phyloP scores from a whole-genome alignment of 1,140 invertebrate genomes.

The Sycophila sp. region DNA sequence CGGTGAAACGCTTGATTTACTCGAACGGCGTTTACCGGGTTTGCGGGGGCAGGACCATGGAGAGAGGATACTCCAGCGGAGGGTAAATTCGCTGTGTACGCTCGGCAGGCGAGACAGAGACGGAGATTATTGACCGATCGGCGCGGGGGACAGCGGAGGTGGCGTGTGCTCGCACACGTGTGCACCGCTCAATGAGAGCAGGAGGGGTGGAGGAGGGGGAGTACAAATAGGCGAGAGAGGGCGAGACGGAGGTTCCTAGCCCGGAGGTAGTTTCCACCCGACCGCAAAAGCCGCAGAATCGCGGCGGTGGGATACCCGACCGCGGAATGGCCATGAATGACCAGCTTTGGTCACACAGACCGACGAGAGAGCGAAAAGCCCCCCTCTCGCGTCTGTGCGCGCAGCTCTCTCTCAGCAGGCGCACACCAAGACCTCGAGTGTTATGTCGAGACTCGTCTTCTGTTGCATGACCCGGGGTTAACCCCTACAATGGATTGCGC shows the following conservation, averaged over 20 bases:
- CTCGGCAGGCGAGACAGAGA: conserved; percentile 11
- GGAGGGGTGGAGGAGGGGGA: conserved; percentile 1
- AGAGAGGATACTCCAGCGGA: too few species aligned
- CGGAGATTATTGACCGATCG: conserved; percentile 31
- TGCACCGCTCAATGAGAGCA: neutral
- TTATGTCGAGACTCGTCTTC: neutral
- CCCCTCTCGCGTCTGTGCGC: too few species aligned
- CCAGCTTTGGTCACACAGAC: conserved; percentile 48
- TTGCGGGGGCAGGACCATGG: conserved; percentile 3
- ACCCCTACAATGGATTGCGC: neutral
- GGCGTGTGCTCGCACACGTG: neutral
- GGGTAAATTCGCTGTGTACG: conserved; percentile 11
- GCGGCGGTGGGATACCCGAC: conserved; percentile 52
- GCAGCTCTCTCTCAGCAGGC: too few species aligned
- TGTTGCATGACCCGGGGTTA: neutral
- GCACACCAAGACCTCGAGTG: too few species aligned
- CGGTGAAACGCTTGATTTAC: conserved; percentile 16
- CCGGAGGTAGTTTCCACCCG: conserved; percentile 50
- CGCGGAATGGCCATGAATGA: conserved; percentile 53
- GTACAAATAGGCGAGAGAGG: conserved; percentile 17
- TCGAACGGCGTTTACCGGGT: conserved; percentile 23
- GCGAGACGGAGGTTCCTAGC: conserved; percentile 26
- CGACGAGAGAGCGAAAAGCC: neutral
- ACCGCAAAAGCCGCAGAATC: conserved; percentile 54
- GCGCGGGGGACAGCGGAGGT: neutral